Percentiles rank a stretch among this genome's conserved stretches.
Evolutionary conservation across 37 sponge, comb jelly and placozoan species (phyloP).

Genomic region (Hormiphora californensis): DNA sequence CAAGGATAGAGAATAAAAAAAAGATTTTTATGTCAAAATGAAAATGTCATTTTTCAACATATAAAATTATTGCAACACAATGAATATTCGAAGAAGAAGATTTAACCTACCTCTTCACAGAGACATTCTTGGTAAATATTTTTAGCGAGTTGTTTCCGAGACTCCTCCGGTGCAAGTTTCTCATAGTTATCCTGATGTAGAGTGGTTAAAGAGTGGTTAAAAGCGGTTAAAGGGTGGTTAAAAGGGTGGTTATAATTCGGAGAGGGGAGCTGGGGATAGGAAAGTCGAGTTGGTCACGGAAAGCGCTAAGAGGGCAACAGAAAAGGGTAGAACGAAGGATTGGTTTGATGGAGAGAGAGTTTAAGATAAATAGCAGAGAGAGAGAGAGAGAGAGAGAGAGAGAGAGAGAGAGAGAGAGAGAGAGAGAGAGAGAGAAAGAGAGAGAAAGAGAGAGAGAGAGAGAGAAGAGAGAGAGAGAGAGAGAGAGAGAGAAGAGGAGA

Average conservation of each 20-base stretch:
- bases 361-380: background rate
- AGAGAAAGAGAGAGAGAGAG: constrained; percentile 4
- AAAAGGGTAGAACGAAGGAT: no score
- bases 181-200: constrained; percentile 59
- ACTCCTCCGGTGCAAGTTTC: constrained; percentile 67
- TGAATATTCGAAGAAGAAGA: no score
- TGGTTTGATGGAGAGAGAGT: no score
- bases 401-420: constrained; percentile 16
- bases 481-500: background rate
- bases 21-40: no score
- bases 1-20: no score
- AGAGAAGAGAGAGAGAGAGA: background rate
- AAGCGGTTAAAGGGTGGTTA: background rate
- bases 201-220: background rate
- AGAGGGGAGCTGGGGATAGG: background rate
- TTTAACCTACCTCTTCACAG: constrained; percentile 59
- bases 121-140: constrained; percentile 72
- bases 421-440: constrained; percentile 56
- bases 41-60: no score
- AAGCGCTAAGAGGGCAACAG: no score
- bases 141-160: constrained; percentile 56
- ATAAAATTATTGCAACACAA: no score
- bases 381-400: constrained; percentile 12
- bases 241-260: background rate
- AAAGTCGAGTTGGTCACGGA: background rate